These are phyloP conservation scores for Dicycla oo DNA, from an alignment of 2,888 invertebrate genomes.

Conservation along the genomic window DNA sequence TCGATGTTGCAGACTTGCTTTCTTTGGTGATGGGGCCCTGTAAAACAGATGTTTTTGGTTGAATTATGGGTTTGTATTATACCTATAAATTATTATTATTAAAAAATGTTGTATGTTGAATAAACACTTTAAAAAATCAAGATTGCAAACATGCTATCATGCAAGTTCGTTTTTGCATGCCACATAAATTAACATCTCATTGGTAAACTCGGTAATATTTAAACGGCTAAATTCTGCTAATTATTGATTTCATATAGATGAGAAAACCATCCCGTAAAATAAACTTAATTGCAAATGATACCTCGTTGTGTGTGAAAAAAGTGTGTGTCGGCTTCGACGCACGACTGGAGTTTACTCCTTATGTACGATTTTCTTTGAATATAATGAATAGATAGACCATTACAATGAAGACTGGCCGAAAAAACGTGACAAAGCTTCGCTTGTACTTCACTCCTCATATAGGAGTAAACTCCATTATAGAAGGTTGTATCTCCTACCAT, in stretches of 20 bases:
- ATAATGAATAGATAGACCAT: too few relatives aligned
- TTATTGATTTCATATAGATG: background rate
- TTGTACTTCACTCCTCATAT: too few relatives aligned
- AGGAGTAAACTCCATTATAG: too few relatives aligned
- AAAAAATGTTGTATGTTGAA: background rate
- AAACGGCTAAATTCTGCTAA: background rate
- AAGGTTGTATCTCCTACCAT: background rate
- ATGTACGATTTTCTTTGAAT: too few relatives aligned
- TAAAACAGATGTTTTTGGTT: slow-evolving; percentile 6
- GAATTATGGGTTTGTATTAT: too few relatives aligned
- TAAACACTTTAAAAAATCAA: background rate
- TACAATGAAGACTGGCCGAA: too few relatives aligned
- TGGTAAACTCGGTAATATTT: background rate
- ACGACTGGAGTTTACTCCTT: too few relatives aligned
- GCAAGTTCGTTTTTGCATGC: slow-evolving; percentile 7
- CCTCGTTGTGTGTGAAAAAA: too few relatives aligned
- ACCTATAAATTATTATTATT: too few relatives aligned
- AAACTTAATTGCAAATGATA: background rate
- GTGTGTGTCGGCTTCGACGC: too few relatives aligned
- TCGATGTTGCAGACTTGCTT: slow-evolving; percentile 84
- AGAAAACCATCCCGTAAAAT: background rate
- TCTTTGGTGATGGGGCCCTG: slow-evolving; percentile 87
- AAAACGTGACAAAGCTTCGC: too few relatives aligned
- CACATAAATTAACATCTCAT: slow-evolving; percentile 4
- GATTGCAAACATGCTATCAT: slow-evolving; percentile 24